Percentiles rank a stretch among this genome's conserved stretches.
These are phyloP conservation scores for Drosophila ezoana DNA, from an alignment of 2,888 invertebrate genomes.

Conservation along the genomic window DNA sequence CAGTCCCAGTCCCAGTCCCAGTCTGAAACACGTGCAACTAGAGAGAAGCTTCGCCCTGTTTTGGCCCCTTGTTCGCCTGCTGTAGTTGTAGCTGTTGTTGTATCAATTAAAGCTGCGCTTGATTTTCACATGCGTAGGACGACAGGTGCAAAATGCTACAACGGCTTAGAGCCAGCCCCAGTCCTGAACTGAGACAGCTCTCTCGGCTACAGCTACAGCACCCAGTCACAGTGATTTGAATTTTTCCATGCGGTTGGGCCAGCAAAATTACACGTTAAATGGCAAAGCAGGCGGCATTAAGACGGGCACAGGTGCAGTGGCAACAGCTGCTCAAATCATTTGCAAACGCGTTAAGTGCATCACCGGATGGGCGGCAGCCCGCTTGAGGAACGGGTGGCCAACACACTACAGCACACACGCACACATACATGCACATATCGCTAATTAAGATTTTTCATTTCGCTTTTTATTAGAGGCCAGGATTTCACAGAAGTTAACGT, in stretches of 20 bases:
- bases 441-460: slow-evolving; percentile 61
- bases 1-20: slow-evolving; percentile 9
- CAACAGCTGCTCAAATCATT: slow-evolving; percentile 74
- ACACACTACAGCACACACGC: slow-evolving; percentile 9
- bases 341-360: slow-evolving; percentile 77
- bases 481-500: slow-evolving; percentile 6
- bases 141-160: slow-evolving; percentile 79
- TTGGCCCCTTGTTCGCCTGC: slow-evolving; percentile 40
- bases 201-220: slow-evolving; percentile 7
- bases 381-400: slow-evolving; percentile 46
- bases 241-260: slow-evolving; percentile 66
- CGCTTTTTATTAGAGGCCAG: slow-evolving; percentile 45
- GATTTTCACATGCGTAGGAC: slow-evolving; percentile 78
- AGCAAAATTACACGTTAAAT: slow-evolving; percentile 56
- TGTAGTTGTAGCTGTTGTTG: slow-evolving; percentile 60
- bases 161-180: slow-evolving; percentile 47
- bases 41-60: slow-evolving; percentile 34
- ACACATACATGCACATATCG: slow-evolving; percentile 23
- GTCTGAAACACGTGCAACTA: slow-evolving; percentile 60
- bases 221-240: slow-evolving; percentile 68
- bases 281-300: slow-evolving; percentile 56
- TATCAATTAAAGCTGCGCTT: slow-evolving; percentile 78
- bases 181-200: slow-evolving; percentile 7
- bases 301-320: slow-evolving; percentile 56
- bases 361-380: slow-evolving; percentile 69